Conservation (phyloP, 1,140 invertebrate genomes). For the Aradophagus sp. region DNA sequence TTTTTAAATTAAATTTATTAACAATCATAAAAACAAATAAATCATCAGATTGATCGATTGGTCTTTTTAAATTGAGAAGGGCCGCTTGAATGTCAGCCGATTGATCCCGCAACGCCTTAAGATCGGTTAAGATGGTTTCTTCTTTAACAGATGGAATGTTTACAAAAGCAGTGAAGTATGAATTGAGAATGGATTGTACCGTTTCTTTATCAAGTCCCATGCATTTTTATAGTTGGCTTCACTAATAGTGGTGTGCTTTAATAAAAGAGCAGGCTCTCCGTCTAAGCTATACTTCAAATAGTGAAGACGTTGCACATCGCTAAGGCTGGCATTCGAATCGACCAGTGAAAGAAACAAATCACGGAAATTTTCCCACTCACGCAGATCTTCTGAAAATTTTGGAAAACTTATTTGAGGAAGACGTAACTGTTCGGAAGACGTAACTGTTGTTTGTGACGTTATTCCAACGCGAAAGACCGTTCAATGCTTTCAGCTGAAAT, state of each 20-base stretch:
- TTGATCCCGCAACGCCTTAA: conserved; percentile 7
- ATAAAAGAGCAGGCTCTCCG: conserved; percentile 42
- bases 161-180: background rate
- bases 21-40: conserved; percentile 5
- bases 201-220: background rate
- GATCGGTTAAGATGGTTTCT: background rate
- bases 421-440: no score
- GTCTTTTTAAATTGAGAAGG: conserved; percentile 1
- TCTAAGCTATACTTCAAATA: conserved; percentile 9
- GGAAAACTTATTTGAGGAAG: no score
- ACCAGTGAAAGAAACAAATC: conserved; percentile 7
- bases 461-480: no score
- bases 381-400: background rate
- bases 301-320: conserved; percentile 1
- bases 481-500: no score
- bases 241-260: background rate
- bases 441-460: no score
- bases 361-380: conserved; percentile 6
- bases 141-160: background rate
- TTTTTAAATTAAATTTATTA: background rate
- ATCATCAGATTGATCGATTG: conserved; percentile 6
- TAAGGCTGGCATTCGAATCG: background rate
- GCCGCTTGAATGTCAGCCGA: background rate
- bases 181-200: conserved; percentile 1
- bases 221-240: background rate